Evolutionary conservation across 2,888 invertebrate genomes (phyloP).

Genomic region (Nemotelus nigrinus): DNA sequence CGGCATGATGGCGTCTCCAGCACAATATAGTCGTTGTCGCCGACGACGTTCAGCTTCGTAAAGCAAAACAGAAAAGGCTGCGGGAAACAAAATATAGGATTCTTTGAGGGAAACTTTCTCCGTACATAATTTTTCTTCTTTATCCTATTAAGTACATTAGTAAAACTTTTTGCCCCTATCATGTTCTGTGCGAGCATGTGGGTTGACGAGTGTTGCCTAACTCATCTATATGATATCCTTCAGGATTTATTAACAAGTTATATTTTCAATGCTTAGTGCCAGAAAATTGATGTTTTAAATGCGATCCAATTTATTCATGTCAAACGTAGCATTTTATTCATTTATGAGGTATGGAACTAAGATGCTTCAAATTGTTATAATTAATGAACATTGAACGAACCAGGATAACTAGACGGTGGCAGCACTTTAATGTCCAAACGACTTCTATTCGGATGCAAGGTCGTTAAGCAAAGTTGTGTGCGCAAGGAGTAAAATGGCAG

Average conservation of each 20-base stretch:
- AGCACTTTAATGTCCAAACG: neutral
- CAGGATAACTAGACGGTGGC: neutral
- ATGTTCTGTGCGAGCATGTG: neutral
- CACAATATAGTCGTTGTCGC: slow-evolving; percentile 2
- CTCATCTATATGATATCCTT: neutral
- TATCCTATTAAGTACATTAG: slow-evolving; percentile 47
- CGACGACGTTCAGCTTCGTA: slow-evolving; percentile 20
- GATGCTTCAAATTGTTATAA: too few species aligned
- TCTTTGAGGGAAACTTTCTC: slow-evolving; percentile 43
- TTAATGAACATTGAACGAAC: too few species aligned
- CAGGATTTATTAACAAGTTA: too few species aligned
- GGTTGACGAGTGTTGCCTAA: neutral
- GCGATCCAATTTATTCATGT: neutral
- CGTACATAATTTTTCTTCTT: slow-evolving; percentile 48
- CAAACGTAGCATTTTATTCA: neutral
- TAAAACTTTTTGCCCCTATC: neutral
- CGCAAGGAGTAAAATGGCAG: slow-evolving; percentile 14
- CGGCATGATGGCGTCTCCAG: slow-evolving; percentile 22
- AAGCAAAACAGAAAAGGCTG: slow-evolving; percentile 29
- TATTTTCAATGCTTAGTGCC: neutral
- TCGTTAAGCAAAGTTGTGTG: slow-evolving; percentile 40
- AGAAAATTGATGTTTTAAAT: neutral
- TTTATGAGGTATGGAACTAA: too few species aligned
- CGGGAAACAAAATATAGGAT: slow-evolving; percentile 44
- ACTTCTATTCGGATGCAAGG: neutral